Conservation (phyloP, 1,140 invertebrate species). For the Magallana gigas region DNA sequence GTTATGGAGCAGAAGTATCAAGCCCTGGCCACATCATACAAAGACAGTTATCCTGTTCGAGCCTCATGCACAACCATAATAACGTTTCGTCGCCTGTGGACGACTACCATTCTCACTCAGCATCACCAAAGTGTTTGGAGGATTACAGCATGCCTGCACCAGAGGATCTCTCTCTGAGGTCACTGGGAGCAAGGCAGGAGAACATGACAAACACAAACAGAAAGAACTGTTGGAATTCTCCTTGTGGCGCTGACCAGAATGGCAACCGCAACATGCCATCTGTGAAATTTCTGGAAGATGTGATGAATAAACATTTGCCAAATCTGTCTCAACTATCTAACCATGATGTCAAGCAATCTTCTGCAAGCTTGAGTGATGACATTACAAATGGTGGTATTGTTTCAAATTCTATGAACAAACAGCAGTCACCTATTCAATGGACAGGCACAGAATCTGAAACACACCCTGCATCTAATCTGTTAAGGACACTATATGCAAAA, state of each 20-base stretch:
- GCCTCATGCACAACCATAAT: neutral
- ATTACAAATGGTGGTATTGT: neutral
- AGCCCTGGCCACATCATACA: neutral
- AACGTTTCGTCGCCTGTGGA: constrained; percentile 6
- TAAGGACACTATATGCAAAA: constrained; percentile 94
- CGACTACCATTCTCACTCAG: constrained; percentile 10
- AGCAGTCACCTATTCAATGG: constrained; percentile 94
- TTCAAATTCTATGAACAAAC: constrained; percentile 81
- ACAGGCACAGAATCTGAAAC: constrained; percentile 85
- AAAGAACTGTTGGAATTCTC: constrained; percentile 2
- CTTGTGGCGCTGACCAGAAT: neutral
- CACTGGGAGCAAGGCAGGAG: constrained; percentile 36
- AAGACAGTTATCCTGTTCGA: constrained; percentile 13
- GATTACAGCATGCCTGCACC: constrained; percentile 50
- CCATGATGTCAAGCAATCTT: constrained; percentile 38
- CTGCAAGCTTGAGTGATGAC: constrained; percentile 39
- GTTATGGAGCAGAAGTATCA: constrained; percentile 9
- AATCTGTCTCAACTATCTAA: constrained; percentile 82
- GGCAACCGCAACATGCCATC: constrained; percentile 79
- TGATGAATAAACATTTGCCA: constrained; percentile 97
- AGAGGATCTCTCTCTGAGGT: constrained; percentile 62
- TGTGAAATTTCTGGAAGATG: constrained; percentile 95
- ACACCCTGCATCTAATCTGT: constrained; percentile 89
- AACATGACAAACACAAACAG: constrained; percentile 35
- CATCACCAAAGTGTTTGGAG: constrained; percentile 41